Evolutionary conservation across 2,797 vertebrate species (phyloP).

Genomic region (Falco cherrug): DNA sequence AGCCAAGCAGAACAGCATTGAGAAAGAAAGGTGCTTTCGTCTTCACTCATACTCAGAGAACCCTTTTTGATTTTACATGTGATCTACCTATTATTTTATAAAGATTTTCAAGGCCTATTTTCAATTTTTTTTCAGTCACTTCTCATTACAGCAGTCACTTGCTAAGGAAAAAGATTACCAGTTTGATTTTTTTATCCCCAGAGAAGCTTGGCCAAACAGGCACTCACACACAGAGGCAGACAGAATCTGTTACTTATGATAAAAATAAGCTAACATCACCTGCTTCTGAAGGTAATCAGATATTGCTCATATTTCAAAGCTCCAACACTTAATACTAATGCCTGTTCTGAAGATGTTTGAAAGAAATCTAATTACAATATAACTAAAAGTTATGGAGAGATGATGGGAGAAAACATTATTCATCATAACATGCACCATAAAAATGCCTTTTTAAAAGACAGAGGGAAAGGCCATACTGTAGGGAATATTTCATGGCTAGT

Average conservation of each 20-base stretch:
- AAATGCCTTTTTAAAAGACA: conserved; percentile 42
- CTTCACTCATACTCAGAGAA: not conserved
- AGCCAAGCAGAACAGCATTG: not conserved
- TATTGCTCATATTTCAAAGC: not conserved
- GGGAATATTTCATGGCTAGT: conserved; percentile 73
- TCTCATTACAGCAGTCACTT: not conserved
- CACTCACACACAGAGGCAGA: not conserved
- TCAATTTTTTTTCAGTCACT: not conserved
- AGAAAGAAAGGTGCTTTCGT: not conserved
- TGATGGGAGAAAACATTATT: not conserved
- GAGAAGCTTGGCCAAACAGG: not conserved
- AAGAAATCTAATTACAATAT: not conserved
- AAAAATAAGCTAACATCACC: not conserved
- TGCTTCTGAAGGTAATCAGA: not conserved
- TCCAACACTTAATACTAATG: not conserved
- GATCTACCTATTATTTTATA: not conserved
- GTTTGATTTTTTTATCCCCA: not conserved
- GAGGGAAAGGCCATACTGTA: conserved; percentile 58
- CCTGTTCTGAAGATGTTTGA: not conserved
- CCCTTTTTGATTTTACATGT: not conserved
- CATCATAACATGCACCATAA: not conserved
- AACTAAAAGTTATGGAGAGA: not conserved
- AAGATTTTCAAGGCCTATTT: not conserved
- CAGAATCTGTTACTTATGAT: not conserved
- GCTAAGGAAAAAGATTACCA: not conserved